These are phyloP conservation scores for Schizopygopsis malacanthus DNA, from an alignment of 2,797 vertebrate species.

Conservation along the genomic window DNA sequence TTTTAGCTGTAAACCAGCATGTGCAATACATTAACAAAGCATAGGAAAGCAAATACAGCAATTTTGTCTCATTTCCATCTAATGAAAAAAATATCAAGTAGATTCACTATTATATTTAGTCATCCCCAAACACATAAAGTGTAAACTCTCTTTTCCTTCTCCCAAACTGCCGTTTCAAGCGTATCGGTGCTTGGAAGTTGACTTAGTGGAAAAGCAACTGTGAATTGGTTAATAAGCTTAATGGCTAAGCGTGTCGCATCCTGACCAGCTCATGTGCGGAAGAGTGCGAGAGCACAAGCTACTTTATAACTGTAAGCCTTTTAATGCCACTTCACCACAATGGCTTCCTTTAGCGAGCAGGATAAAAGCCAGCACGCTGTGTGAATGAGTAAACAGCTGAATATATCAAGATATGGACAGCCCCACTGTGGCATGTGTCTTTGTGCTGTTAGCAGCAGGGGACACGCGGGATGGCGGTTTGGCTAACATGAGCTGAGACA, in stretches of 20 bases:
- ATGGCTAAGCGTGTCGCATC: constrained; percentile 67
- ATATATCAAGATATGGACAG: constrained; percentile 53
- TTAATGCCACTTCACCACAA: constrained; percentile 69
- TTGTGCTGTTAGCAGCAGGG: constrained; percentile 56
- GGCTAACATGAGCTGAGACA: constrained; percentile 44
- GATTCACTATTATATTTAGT: background rate
- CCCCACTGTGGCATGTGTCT: constrained; percentile 68
- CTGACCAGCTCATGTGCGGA: constrained; percentile 73
- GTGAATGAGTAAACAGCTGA: constrained; percentile 73
- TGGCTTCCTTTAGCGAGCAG: constrained; percentile 65
- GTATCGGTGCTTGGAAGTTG: background rate
- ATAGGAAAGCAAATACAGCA: background rate
- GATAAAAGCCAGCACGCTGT: constrained; percentile 63
- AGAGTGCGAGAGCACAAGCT: constrained; percentile 72
- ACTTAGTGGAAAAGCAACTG: constrained; percentile 46
- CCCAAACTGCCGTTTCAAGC: background rate
- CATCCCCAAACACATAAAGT: background rate
- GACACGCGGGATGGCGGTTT: constrained; percentile 17
- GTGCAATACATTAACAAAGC: background rate
- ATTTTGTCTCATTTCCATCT: background rate
- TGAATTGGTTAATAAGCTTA: constrained; percentile 73
- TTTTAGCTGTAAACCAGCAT: background rate
- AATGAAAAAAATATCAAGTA: background rate
- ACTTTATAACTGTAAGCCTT: constrained; percentile 75
- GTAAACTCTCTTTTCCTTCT: background rate